Evolutionary conservation across 2,113 vertebrate species (phyloP).

Genomic region (Ailuropoda melanoleuca): DNA sequence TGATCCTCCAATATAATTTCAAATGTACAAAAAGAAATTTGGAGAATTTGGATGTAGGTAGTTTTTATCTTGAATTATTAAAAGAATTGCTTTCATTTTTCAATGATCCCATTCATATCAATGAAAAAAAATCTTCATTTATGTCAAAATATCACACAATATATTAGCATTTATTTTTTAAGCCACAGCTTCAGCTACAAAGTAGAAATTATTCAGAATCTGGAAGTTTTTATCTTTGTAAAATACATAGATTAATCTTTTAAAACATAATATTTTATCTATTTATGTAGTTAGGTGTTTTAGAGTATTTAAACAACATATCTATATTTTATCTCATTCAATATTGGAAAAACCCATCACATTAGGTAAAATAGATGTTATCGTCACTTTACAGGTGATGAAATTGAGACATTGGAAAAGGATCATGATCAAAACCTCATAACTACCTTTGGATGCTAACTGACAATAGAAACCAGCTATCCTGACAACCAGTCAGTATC

Average conservation of each 20-base stretch:
- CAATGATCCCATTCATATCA: background rate
- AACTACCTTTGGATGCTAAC: background rate
- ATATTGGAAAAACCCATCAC: background rate
- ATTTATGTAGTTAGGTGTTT: background rate
- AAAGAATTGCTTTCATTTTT: constrained; percentile 34
- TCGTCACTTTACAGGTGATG: background rate
- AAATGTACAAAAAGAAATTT: background rate
- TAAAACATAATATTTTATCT: background rate
- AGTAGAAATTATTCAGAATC: background rate
- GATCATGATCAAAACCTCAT: background rate
- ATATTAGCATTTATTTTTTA: constrained; percentile 19
- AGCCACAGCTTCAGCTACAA: background rate
- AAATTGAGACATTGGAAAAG: background rate
- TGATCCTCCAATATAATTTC: background rate
- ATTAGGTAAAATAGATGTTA: background rate
- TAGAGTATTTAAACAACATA: background rate
- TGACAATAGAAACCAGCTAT: background rate
- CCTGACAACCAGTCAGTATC: background rate
- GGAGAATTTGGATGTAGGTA: background rate
- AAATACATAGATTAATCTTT: background rate
- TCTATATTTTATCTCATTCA: background rate
- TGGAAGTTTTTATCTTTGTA: background rate
- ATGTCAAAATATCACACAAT: background rate
- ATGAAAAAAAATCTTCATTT: background rate
- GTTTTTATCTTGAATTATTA: background rate